Percentiles rank a stretch among this genome's conserved stretches.
phyloP scores from a whole-genome alignment of 2,797 vertebrate genomes.

The Myotis pilosus region DNA sequence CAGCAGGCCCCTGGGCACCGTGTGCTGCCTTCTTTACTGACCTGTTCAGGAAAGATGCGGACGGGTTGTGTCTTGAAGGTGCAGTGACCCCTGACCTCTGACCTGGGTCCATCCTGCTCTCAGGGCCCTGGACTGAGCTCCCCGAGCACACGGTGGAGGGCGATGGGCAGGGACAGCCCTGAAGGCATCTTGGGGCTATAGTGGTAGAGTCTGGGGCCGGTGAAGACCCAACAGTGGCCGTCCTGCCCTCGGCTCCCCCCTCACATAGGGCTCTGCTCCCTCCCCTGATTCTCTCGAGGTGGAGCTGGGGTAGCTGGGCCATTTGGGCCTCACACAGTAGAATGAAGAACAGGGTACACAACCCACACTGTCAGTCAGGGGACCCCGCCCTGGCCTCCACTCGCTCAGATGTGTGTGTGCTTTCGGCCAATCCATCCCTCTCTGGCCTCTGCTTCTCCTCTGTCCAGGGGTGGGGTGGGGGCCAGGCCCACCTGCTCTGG shows the following conservation, averaged over 20 bases:
- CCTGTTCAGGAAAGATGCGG: not conserved
- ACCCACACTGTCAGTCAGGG: not conserved
- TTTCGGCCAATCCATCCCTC: not conserved
- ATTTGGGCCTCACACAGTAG: not conserved
- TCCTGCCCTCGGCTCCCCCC: not conserved
- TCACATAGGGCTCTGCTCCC: too few relatives aligned
- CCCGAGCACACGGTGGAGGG: fast-evolving
- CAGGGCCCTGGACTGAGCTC: not conserved
- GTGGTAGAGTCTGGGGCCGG: not conserved
- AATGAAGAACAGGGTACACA: not conserved
- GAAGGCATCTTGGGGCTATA: not conserved
- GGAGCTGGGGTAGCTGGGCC: not conserved
- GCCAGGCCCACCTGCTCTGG: too few relatives aligned
- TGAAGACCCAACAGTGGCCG: not conserved
- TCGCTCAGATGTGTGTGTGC: not conserved
- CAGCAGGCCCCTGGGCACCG: fast-evolving
- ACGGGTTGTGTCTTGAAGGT: not conserved
- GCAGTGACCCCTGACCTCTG: not conserved
- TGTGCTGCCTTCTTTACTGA: not conserved
- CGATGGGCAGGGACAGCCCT: too few relatives aligned
- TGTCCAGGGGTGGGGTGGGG: too few relatives aligned
- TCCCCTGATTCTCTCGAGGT: not conserved
- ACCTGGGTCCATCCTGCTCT: not conserved
- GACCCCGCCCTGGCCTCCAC: not conserved
- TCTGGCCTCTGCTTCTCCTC: not conserved